Percentiles rank a stretch among this genome's conserved stretches.
phyloP scores from a whole-genome alignment of 2,797 vertebrate species.

The Cephalopachus bancanus region DNA sequence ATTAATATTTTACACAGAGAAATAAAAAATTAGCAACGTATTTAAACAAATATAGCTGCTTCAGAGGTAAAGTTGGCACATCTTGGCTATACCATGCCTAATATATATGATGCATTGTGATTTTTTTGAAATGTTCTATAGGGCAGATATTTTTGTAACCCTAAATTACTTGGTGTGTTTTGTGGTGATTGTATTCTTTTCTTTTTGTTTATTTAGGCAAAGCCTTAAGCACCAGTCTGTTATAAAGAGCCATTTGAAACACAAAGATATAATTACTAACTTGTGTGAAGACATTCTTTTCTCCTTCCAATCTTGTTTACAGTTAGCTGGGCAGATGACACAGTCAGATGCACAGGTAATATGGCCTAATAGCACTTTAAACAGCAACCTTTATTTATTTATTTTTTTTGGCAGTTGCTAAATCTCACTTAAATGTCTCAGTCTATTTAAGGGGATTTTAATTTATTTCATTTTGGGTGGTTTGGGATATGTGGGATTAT shows the following conservation, averaged over 20 bases:
- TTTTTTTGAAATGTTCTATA: not conserved
- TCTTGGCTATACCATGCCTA: not conserved
- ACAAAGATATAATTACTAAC: conserved; percentile 91
- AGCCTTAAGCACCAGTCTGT: conserved; percentile 94
- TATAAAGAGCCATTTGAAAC: conserved; percentile 93
- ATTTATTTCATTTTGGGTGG: not conserved
- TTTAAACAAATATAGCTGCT: not conserved
- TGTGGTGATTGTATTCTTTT: conserved; percentile 47
- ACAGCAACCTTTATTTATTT: not conserved
- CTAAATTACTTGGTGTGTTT: not conserved
- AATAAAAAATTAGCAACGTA: conserved; percentile 5
- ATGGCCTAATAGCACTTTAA: not conserved
- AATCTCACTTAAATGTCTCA: not conserved
- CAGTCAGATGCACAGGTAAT: conserved; percentile 91
- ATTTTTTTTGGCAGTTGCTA: not conserved
- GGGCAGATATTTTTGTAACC: not conserved
- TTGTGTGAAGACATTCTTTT: conserved; percentile 93
- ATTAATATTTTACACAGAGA: conserved; percentile 34
- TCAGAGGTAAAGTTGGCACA: not conserved
- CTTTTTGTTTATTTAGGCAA: conserved; percentile 89
- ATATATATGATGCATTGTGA: not conserved
- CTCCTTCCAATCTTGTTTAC: conserved; percentile 92
- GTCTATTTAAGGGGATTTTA: not conserved
- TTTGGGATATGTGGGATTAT: not conserved
- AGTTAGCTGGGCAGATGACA: conserved; percentile 93